A percentile compares a stretch with the other conserved stretches of the same genome.
Evolutionary conservation across 2,888 invertebrate species (phyloP).

Genomic region (Entomobrya proxima): DNA sequence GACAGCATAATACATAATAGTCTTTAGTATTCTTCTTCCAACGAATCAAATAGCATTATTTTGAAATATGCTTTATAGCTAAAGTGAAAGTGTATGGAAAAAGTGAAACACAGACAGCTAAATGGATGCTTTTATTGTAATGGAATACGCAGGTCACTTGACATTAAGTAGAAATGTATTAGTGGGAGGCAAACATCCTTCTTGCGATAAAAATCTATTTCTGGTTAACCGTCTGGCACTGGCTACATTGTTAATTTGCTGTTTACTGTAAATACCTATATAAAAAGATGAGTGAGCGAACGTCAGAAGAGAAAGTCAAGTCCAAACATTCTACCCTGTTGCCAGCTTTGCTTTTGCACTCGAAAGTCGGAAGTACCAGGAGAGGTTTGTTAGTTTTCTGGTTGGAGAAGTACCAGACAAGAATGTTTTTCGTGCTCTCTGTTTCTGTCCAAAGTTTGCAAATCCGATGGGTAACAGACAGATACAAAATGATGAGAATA

Average conservation of each 20-base stretch:
- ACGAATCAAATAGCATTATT: neutral
- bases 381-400: too few species aligned
- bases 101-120: neutral
- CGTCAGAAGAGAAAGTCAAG: neutral
- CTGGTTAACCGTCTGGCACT: neutral
- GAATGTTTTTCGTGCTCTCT: neutral
- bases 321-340: neutral
- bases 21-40: neutral
- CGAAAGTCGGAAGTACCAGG: too few species aligned
- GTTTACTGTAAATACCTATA: neutral
- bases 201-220: neutral
- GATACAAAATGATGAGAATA: neutral
- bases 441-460: neutral
- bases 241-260: neutral
- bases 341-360: neutral
- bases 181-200: neutral
- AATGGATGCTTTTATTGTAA: neutral
- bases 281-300: neutral
- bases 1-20: neutral
- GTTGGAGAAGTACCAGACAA: neutral
- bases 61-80: neutral
- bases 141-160: neutral
- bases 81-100: neutral
- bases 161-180: neutral
- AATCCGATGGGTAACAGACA: conserved; percentile 21